phyloP scores from a whole-genome alignment of 2,113 vertebrate species.

The Salvelinus alpinus region DNA sequence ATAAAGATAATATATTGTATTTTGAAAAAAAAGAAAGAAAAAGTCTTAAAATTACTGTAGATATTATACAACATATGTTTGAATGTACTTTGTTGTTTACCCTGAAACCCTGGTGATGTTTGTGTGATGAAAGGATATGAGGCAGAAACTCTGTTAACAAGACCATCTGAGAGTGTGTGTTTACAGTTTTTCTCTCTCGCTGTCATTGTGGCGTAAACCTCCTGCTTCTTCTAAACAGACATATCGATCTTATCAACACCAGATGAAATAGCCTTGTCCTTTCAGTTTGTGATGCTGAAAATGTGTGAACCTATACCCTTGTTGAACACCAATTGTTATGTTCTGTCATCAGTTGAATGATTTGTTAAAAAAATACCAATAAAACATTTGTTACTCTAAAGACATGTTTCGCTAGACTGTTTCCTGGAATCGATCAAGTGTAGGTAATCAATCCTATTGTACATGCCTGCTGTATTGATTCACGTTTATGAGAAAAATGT shows the following conservation, averaged over 20 bases:
- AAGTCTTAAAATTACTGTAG: conserved; percentile 32
- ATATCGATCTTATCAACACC: not conserved
- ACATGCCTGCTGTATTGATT: not conserved
- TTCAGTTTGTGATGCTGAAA: conserved; percentile 1
- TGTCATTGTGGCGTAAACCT: conserved; percentile 1
- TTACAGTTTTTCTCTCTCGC: conserved; percentile 11
- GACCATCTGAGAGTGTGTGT: conserved; percentile 24
- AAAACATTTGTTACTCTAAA: conserved; percentile 53
- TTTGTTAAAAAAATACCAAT: conserved; percentile 58
- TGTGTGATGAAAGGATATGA: conserved; percentile 49
- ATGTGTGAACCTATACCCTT: conserved; percentile 49
- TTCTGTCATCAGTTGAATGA: conserved; percentile 37
- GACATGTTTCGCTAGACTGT: not conserved
- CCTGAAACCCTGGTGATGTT: conserved; percentile 60
- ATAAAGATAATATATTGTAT: conserved; percentile 59
- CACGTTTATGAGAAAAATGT: not conserved
- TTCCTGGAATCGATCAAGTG: not conserved
- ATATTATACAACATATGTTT: conserved; percentile 66
- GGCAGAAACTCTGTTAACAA: conserved; percentile 50
- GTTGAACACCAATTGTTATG: conserved; percentile 59
- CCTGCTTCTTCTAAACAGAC: not conserved
- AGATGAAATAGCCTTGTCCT: conserved; percentile 5
- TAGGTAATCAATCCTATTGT: not conserved
- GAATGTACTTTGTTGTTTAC: conserved; percentile 75
- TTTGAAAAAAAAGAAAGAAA: conserved; percentile 62